These are phyloP conservation scores for Himalopsyche kuldschensis DNA, from an alignment of 2,888 invertebrate genomes.

Conservation along the genomic window DNA sequence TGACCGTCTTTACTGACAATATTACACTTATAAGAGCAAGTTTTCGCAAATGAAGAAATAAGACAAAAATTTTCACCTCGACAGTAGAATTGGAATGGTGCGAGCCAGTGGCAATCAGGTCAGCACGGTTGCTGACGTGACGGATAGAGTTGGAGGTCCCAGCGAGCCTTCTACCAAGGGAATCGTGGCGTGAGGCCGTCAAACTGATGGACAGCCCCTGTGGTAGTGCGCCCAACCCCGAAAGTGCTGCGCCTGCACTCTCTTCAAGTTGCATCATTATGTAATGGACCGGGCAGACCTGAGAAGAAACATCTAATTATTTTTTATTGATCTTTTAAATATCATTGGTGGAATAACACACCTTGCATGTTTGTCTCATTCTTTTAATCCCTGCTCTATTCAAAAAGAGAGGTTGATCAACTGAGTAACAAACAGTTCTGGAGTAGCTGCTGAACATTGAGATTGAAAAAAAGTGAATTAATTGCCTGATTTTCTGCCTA, in stretches of 20 bases:
- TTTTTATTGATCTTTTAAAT: too few relatives aligned
- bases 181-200: constrained; percentile 21
- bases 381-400: too few relatives aligned
- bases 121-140: constrained; percentile 8
- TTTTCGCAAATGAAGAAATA: too few relatives aligned
- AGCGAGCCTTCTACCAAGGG: constrained; percentile 24
- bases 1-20: not conserved
- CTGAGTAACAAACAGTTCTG: too few relatives aligned
- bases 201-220: constrained; percentile 21
- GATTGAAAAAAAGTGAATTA: too few relatives aligned
- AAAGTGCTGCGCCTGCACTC: not conserved
- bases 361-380: too few relatives aligned
- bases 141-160: not conserved
- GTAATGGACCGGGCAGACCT: constrained; percentile 34
- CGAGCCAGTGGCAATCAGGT: constrained; percentile 1
- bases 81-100: constrained; percentile 6
- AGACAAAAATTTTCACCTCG: not conserved
- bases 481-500: too few relatives aligned
- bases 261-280: constrained; percentile 18
- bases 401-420: too few relatives aligned
- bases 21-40: not conserved
- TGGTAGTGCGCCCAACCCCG: constrained; percentile 23
- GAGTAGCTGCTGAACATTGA: too few relatives aligned
- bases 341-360: too few relatives aligned
- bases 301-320: not conserved